Evolutionary conservation across 2,888 invertebrate species (phyloP), one percentile per base, ranked within the genome.

Genomic region (Ophion ventricosus): DNA sequence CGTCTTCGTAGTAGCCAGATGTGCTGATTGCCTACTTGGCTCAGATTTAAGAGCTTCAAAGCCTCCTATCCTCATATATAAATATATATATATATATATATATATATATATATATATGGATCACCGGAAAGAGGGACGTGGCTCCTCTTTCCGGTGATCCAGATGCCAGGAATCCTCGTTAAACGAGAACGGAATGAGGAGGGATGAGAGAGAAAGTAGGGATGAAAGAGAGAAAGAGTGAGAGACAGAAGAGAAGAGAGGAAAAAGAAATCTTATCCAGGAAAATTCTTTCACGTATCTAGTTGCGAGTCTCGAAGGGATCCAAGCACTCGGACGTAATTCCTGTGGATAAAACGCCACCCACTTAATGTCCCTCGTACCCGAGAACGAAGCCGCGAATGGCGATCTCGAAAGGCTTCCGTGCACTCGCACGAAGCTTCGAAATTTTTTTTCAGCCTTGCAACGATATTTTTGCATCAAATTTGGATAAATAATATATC

Each of bases 81-180:
- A n/a, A n/a, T n/a, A n/a, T 59, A 26, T 25, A 59, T 61, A 59
- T 23, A 40, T 25, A 66, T 23, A n/a, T 29, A 25, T 49, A 59
- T 29, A 3, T 61, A 59, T 23, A 40, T 25, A 66, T 23, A n/a
- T 29, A 25, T 49, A 59, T 29, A 3, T 1, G 29, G 29, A 29
- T 29, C 43, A 43, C 43, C 8, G 0, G 1, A 11, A 43, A 90
- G 90, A 89, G 89, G 85, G 88, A 87, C 78, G 57, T 76, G n/a
- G n/a, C n/a, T 40, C 77, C 67, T 77, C 72, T 67, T 84, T 26
- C 72, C 80, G 78, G 67, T 64, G 67, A 78, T 78, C 61, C 74
- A 81, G 84, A 81, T 80, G 59, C 29, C 87, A 88, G 87, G 87
- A 88, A 89, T 90, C 87, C 88, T 91, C 91, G 90, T 91, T 91